Evolutionary conservation across 2,888 invertebrate species (phyloP), one percentile per base, ranked within the genome.

Genomic region (Eustalomyia histrio): DNA sequence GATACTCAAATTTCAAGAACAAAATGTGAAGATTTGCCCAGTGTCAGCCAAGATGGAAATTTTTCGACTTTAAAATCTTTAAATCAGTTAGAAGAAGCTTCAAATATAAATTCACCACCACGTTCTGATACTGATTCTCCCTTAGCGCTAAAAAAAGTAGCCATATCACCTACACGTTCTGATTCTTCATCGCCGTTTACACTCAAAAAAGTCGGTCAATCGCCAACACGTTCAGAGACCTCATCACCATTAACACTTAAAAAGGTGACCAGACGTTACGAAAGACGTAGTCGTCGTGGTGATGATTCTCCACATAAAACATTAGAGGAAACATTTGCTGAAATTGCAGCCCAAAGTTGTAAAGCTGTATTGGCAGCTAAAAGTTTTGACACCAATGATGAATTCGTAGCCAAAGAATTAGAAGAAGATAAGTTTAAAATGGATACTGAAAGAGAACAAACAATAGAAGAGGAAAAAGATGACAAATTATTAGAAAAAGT

Each of bases 311-410:
- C 60, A 10, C 80, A 83, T 58, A 85, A 84, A 81, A 85, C 85
- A 0, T 68, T 85, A 21, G 85, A 85, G 65, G 85, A 84, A 78
- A 85, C 85, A 1, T 85, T 85, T 82, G 85, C 85, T 7, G 85
- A 85, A 74, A 85, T 85, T 58, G 83, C 85, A 3, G 85, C 83
- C 12, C 75, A 83, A 61, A 85, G 85, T 52, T 83, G 83, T 3
- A 83, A 83, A 63, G 84, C 79, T 3, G 83, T 85, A 21, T 73
- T 85, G 61, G 83, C 80, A 14, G 76, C 79, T 14, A 78, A 83
- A 39, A 60, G 76, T 53, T 68, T 78, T 12, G 57, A 80, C 8
- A 24, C 4, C 10, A 52, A 55, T 50, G 75, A 72, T 6, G 39
- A 75, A 50, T n/a, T 24, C n/a, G 24, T 29, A 29, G 7, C 9